Base-by-base conservation (phyloP, 2,797 vertebrate genomes). In the Myripristis jacobus region DNA sequence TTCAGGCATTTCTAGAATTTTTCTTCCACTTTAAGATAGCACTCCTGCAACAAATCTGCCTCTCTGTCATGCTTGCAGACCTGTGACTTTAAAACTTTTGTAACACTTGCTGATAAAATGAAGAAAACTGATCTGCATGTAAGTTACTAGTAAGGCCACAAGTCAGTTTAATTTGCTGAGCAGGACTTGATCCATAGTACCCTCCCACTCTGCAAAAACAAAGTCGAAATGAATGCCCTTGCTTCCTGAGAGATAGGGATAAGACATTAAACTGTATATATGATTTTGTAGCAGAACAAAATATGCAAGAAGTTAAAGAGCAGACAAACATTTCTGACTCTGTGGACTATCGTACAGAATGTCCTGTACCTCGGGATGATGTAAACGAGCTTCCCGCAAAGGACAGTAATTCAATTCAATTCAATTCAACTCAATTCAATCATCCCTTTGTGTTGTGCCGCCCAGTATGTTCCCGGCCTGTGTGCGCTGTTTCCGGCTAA, bases 301-400 rank as follows among this genome's bases (percentile, higher is more conserved):
- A 64, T 70, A 56, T 21, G 36, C 27, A 27, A 21, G 27, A 58
- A 36, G 54, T 62, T 7, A 58, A 24, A 34, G 47, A 11, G 13
- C 21, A 31, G 19, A 52, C 8, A 15, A 5, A 12, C n/a, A 36
- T 19, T 29, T 9, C 16, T 52, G 50, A 25, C 29, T 53, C 34
- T 16, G 31, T 43, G 46, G 25, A 34, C 41, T 6, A 29, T 18
- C 0, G 22, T 52, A 77, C 64, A 50, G 51, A 57, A 27, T 38
- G 73, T 66, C 56, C 53, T 50, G 63, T 19, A 24, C 66, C 44
- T 19, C 2, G 16, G 9, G 21, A 1, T 25, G 5, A 72, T 0
- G 8, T 29, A 51, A 46, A 78, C 61, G 6, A 24, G 56, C 48
- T 25, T 77, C 56, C 60, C 61, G 25, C 55, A 2, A 70, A 38